These are phyloP conservation scores for Girardinichthys multiradiatus DNA, from an alignment of 2,113 vertebrate genomes.

Conservation along the genomic window DNA sequence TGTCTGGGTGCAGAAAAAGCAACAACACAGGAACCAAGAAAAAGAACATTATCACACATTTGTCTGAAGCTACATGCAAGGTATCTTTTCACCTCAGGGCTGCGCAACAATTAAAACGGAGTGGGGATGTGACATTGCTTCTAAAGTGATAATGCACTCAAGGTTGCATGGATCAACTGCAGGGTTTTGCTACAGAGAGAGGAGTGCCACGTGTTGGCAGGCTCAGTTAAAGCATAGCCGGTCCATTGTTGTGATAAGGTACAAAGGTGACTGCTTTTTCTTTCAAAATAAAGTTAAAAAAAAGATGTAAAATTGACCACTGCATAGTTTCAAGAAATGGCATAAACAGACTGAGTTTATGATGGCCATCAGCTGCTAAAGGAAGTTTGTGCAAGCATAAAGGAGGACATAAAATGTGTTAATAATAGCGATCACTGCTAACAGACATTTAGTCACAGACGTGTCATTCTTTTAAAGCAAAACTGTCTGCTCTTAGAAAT, in stretches of 20 bases:
- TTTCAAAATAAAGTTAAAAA: not conserved
- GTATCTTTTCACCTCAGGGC: not conserved
- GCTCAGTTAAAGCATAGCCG: too few species aligned
- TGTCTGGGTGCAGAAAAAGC: conserved; percentile 20
- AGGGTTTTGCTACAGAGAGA: too few species aligned
- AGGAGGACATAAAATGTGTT: too few species aligned
- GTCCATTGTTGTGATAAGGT: too few species aligned
- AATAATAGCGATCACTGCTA: not conserved
- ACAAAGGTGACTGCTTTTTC: not conserved
- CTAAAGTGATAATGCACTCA: too few species aligned
- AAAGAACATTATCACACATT: conserved; percentile 11
- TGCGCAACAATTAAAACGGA: not conserved
- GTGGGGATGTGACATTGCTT: too few species aligned
- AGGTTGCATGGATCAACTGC: too few species aligned
- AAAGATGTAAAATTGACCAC: not conserved
- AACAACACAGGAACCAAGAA: conserved; percentile 47
- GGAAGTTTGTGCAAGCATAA: not conserved
- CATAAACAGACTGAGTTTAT: not conserved
- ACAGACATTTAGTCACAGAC: not conserved
- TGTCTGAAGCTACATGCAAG: not conserved
- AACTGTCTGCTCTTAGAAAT: conserved; percentile 8
- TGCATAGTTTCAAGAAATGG: not conserved
- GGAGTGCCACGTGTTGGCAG: too few species aligned
- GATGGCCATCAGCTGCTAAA: not conserved
- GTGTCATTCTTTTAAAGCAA: not conserved